Base-by-base conservation (phyloP, 2,888 invertebrate genomes). In the Drosophila affinis region DNA sequence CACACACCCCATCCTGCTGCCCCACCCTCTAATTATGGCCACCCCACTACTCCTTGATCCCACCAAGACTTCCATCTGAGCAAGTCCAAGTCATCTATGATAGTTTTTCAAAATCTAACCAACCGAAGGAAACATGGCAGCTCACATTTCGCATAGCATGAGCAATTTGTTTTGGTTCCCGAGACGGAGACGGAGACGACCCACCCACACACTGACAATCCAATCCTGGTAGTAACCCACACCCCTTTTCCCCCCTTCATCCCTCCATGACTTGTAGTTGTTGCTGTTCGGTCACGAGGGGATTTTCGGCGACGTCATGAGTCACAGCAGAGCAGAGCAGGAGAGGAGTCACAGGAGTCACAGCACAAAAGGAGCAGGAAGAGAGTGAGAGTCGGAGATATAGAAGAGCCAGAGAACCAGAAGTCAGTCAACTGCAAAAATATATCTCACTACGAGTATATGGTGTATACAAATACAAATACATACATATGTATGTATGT, bases 121-220 rank as follows among this genome's bases (percentile, higher is more conserved):
- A 72, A 73, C 53, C 71, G 73, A 64, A 53, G 71, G 56, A 76
- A 85, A 87, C 85, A 82, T 82, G 83, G 86, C 88, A 86, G 76
- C 83, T 86, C 86, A 69, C 87, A 88, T 88, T 83, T 86, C 88
- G 81, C 88, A 83, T 75, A 86, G 80, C 81, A 87, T 76, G 73
- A 83, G 84, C 87, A 88, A 88, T 84, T 88, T 88, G 87, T 83
- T 86, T 86, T 68, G 62, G 61, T 62, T 49, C 57, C 47, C 46
- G 60, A 53, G 49, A 54, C 65, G 21, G 51, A 53, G 46, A 56
- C 29, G 27, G 48, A 44, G 48, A n/a, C 65, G 29, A 45, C 53
- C 46, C 56, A 56, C 48, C 45, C n/a, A 45, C 34, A 17, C 24
- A 9, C 9, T 21, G 9, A 10, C 39, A 12, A 24, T 21, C 48